Conservation (phyloP, 2,797 vertebrate genomes). For the Rhincodon typus region DNA sequence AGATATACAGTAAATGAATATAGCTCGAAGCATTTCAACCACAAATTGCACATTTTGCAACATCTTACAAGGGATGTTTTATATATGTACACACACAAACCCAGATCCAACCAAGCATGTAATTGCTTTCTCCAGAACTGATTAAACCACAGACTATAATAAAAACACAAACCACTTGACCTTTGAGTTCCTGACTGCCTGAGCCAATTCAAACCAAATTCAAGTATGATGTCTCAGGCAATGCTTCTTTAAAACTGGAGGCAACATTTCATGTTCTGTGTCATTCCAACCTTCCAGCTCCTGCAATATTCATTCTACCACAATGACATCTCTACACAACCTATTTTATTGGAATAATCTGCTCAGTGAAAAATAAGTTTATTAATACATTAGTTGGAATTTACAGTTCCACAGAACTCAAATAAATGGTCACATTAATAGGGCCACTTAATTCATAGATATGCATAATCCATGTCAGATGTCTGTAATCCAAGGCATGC, state of each 20-base stretch:
- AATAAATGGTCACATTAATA: neutral
- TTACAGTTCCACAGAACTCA: neutral
- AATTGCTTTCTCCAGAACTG: conserved; percentile 13
- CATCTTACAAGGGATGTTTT: conserved; percentile 10
- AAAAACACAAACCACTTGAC: neutral
- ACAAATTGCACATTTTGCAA: conserved; percentile 9
- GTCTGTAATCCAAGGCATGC: neutral
- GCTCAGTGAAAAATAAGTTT: neutral
- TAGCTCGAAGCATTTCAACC: conserved; percentile 2
- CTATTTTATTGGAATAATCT: neutral
- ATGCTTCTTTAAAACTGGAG: neutral
- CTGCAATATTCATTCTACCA: neutral
- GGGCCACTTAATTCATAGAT: neutral
- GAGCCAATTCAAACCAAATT: conserved; percentile 11
- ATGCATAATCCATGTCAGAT: neutral
- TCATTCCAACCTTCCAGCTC: neutral
- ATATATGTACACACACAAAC: neutral
- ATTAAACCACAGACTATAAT: neutral
- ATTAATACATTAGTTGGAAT: neutral
- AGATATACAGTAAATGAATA: neutral
- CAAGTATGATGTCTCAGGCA: neutral
- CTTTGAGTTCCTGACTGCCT: neutral
- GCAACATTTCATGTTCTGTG: neutral
- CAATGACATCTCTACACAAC: neutral
- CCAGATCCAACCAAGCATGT: neutral